Evolutionary conservation across 92 coral and sea anemone genomes (phyloP).

Genomic region (Siderastrea siderea): DNA sequence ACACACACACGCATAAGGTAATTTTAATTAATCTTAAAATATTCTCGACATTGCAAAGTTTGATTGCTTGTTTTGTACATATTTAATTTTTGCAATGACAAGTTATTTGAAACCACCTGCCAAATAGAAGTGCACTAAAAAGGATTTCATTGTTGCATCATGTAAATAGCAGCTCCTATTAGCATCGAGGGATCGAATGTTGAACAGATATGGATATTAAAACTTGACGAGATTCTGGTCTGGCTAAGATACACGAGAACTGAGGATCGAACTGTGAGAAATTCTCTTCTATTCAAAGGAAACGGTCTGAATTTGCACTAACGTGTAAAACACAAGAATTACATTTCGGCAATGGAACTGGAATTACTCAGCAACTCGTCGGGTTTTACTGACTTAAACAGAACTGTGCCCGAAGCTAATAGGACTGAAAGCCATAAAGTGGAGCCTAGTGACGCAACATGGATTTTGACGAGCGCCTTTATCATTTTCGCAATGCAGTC

Average conservation of each 20-base stretch:
- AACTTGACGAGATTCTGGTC: too few relatives aligned
- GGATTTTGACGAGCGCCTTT: constrained; percentile 93
- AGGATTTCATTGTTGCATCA: background rate
- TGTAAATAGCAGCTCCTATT: background rate
- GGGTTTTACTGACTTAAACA: background rate
- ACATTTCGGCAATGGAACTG: background rate
- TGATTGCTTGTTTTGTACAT: too few relatives aligned
- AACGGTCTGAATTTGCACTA: too few relatives aligned
- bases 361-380: background rate
- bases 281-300: too few relatives aligned
- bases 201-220: too few relatives aligned
- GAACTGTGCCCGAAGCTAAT: background rate
- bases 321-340: background rate
- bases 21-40: too few relatives aligned
- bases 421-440: background rate
- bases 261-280: background rate
- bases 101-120: background rate
- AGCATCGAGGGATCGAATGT: background rate
- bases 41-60: too few relatives aligned
- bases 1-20: too few relatives aligned
- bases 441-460: constrained; percentile 86
- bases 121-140: background rate
- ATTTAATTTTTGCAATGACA: too few relatives aligned
- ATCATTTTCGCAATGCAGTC: constrained; percentile 95
- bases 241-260: background rate